phyloP scores from a whole-genome alignment of 64 coral and sea anemone species.

The Dendronephthya gigantea region DNA sequence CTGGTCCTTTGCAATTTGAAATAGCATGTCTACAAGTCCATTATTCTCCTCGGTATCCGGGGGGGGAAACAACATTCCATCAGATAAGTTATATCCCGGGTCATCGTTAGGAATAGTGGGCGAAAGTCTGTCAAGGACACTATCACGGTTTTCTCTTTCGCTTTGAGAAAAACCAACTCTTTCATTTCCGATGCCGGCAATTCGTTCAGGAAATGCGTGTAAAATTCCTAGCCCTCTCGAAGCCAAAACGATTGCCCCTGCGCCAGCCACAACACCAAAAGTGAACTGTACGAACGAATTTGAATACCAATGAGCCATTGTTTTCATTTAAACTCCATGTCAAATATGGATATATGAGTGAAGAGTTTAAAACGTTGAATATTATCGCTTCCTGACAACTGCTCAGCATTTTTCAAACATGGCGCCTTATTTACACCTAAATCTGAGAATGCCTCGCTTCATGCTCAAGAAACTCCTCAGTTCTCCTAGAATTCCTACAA shows the following conservation, averaged over 20 bases:
- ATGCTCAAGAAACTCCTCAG: too few relatives aligned
- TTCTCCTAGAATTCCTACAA: too few relatives aligned
- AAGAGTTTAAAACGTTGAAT: too few relatives aligned
- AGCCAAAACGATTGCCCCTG: not conserved
- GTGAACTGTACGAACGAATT: not conserved
- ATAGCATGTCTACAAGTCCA: conserved; percentile 63
- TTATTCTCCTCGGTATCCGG: not conserved
- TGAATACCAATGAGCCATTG: not conserved
- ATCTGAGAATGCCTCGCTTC: too few relatives aligned
- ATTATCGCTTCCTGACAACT: too few relatives aligned
- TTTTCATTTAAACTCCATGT: not conserved
- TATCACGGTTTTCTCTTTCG: not conserved
- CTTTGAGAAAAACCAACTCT: not conserved
- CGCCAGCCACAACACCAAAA: conserved; percentile 4
- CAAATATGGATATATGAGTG: too few relatives aligned
- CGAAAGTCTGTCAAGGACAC: not conserved
- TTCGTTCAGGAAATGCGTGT: not conserved
- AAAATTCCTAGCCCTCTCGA: not conserved
- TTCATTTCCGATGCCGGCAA: not conserved
- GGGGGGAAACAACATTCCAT: not conserved
- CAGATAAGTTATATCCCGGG: not conserved
- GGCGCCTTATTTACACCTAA: too few relatives aligned
- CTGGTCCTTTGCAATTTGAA: conserved; percentile 87
- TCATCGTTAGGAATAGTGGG: not conserved
- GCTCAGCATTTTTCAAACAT: too few relatives aligned